Base-by-base conservation (phyloP, 2,888 invertebrate genomes). In the Leptopilina drosophilae region DNA sequence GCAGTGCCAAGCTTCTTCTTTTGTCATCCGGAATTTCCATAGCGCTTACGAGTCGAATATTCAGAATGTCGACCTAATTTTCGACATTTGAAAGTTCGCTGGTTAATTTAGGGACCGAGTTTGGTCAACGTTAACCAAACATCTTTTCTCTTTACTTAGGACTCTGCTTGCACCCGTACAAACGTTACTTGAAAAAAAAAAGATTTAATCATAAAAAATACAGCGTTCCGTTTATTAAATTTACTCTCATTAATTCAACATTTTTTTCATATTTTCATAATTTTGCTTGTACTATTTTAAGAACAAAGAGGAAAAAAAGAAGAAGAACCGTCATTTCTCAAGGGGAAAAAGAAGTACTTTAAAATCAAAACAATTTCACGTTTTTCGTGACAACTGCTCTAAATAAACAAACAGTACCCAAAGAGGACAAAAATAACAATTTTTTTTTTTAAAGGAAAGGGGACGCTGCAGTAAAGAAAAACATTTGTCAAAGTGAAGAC, bases 121-220 rank as follows among this genome's bases (percentile, higher is more conserved):
- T 69, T 53, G 56, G n/a, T 33, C 56, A 56, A 20, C 62, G 62
- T 62, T 62, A 20, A 62, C 62, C 62, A 62, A 62, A 62, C 62
- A 62, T 62, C 73, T 56, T 73, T 56, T 73, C 33, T 56, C 56
- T 33, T 56, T 56, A 73, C 40, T 56, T 33, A 73, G 56, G 56
- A 40, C 56, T 73, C 56, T 73, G 56, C 73, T 73, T 53, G 73
- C 33, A 49, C 73, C 73, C 73, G 56, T 53, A 40, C 26, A 73
- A 53, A 53, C 9, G 9, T 73, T n/a, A 73, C 56, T 40, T 56
- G 33, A 4, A 8, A 73, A 56, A n/a, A 12, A 73, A 9, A 8
- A 69, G 26, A 8, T 69, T 69, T 73, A 73, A 8, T 73, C n/a
- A 73, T 33, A 14, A 56, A 56, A 53, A 56, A 53, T 26, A n/a